Base-by-base conservation (phyloP, 1,140 invertebrate species). In the Procambarus virginalis region DNA sequence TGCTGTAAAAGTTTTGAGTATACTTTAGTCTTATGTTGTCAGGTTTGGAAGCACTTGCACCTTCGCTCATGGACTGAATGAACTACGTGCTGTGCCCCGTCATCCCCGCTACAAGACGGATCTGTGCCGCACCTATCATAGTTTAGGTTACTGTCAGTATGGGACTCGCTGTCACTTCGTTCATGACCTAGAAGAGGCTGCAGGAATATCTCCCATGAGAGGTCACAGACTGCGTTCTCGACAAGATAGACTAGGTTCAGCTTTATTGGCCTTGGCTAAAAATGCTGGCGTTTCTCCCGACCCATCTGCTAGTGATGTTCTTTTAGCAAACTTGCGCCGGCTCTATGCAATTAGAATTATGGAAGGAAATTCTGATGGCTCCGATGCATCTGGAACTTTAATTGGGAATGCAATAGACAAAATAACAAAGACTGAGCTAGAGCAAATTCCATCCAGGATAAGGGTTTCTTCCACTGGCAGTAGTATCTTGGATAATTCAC, bases 101-200 rank as follows among this genome's bases (percentile, higher is more conserved):
- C 99, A 99, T 94, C 99, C 99, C 12, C 99, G 99, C 94, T 99
- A 99, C 96, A 99, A 99, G 95, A 99, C 99, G 48, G 98, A 99
- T 94, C 95, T 98, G 14, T 99, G 99, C 94, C 97, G 98, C 93
- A 98, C 98, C 58, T 99, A 97, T 94, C 98, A 99, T 94, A 98
- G 98, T 60, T 97, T 97, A 58, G 99, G 99, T 45, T 99, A 99
- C 94, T 99, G 99, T 93, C 98, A 98, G 0, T 99, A 99, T 94
- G 99, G 99, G 1, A 97, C 98, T 0, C 95, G 99, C 10, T 99
- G 99, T 93, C 98, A 99, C 94, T 99, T 99, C 94, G 98, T 99
- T n/a, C 99, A 99, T 95, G 99, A 99, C 94, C 97, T 97, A 89
- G 97, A 99, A 79, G 98, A 98, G 93, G 78, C 78, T 46, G 77